Conservation (phyloP, 2,888 invertebrate genomes). For the Cryptus viduatorius region DNA sequence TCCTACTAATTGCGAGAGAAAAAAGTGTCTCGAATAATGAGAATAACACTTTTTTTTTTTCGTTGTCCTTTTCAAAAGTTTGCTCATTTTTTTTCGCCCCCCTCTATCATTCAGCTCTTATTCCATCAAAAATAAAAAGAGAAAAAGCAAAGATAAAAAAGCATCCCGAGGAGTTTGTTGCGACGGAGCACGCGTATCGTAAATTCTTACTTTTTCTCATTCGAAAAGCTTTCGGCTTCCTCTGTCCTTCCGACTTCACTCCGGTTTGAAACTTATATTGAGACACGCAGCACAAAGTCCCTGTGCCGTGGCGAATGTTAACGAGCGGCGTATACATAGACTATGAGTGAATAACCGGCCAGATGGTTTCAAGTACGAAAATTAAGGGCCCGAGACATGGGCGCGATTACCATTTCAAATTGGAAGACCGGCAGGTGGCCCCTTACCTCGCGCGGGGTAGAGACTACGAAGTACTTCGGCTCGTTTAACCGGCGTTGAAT, state of each 20-base stretch:
- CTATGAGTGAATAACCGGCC: conserved; percentile 28
- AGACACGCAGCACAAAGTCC: conserved; percentile 32
- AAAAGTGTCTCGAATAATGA: conserved; percentile 13
- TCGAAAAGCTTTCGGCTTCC: background rate
- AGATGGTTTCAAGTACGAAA: conserved; percentile 47
- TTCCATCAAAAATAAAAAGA: conserved; percentile 1
- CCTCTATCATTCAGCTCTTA: background rate
- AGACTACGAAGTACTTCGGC: background rate
- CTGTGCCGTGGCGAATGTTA: conserved; percentile 29
- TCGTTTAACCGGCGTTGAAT: conserved; percentile 13
- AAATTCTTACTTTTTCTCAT: conserved; percentile 5
- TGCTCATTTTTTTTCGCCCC: conserved; percentile 34
- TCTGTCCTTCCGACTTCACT: conserved; percentile 10
- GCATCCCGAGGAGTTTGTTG: conserved; percentile 2
- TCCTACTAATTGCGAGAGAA: conserved; percentile 23
- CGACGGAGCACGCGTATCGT: conserved; percentile 21
- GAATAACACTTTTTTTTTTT: conserved; percentile 12
- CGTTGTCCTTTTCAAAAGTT: conserved; percentile 44
- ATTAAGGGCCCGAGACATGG: conserved; percentile 42
- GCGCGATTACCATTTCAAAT: conserved; percentile 69
- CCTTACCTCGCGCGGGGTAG: background rate
- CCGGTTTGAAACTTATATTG: conserved; percentile 33
- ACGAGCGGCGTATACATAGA: conserved; percentile 46
- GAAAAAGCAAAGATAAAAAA: background rate
- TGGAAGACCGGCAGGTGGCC: conserved; percentile 59